A percentile compares a stretch with the other conserved stretches of the same genome.
These are phyloP conservation scores for Dryobates pubescens DNA, from an alignment of 2,797 vertebrate species.

Conservation along the genomic window DNA sequence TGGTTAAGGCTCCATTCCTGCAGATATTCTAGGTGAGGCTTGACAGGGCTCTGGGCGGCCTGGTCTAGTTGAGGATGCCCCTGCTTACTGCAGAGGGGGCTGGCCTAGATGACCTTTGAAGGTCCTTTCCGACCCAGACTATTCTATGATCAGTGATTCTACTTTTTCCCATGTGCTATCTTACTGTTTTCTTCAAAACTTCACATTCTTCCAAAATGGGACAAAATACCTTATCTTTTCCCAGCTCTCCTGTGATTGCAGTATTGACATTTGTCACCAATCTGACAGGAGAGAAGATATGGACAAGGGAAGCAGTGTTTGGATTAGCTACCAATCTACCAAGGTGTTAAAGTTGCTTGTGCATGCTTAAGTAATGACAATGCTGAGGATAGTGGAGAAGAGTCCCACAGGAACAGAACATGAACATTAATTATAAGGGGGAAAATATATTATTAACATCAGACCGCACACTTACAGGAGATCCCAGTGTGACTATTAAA, in stretches of 20 bases:
- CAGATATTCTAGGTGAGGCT: no score
- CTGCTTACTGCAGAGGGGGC: no score
- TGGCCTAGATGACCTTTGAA: no score
- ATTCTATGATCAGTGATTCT: no score
- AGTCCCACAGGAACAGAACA: slow-evolving; percentile 58
- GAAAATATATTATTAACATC: slow-evolving; percentile 74
- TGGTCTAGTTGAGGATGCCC: no score
- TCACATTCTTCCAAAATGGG: background rate
- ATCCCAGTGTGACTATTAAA: slow-evolving; percentile 79
- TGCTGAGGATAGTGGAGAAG: slow-evolving; percentile 39
- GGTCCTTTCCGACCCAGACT: no score
- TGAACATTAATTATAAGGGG: slow-evolving; percentile 79
- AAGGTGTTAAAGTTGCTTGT: slow-evolving; percentile 52
- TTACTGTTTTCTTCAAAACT: background rate
- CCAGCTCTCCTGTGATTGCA: background rate
- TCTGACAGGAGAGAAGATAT: background rate
- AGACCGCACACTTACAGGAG: slow-evolving; percentile 67
- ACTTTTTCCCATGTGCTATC: background rate
- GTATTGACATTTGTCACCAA: background rate
- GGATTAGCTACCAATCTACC: background rate
- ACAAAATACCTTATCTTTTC: background rate
- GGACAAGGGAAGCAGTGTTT: background rate
- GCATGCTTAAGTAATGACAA: slow-evolving; percentile 35
- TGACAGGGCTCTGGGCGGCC: no score
- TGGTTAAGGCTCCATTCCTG: no score